Conservation (phyloP, 2,797 vertebrate genomes). For the Odontamblyopus lacepedii region DNA sequence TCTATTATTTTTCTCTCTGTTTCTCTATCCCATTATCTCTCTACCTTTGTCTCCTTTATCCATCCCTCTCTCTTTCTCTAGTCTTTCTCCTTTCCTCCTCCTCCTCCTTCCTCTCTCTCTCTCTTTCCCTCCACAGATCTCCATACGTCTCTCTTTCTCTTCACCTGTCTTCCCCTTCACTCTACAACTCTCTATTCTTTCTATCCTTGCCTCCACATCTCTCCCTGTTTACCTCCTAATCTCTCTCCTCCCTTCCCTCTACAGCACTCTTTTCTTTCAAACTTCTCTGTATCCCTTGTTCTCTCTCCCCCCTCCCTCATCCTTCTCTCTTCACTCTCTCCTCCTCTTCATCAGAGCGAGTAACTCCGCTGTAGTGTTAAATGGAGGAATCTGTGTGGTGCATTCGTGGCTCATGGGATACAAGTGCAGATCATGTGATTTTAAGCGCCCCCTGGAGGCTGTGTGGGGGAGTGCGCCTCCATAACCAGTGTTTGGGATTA, state of each 20-base stretch:
- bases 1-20: conserved; percentile 19
- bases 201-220: background rate
- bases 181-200: background rate
- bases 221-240: too few species aligned
- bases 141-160: background rate
- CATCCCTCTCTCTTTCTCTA: background rate
- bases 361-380: conserved; percentile 16
- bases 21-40: background rate
- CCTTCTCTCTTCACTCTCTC: background rate
- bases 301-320: too few species aligned
- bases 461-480: conserved; percentile 8
- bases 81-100: background rate
- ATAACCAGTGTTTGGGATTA: conserved; percentile 16
- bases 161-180: background rate
- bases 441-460: conserved; percentile 19
- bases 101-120: background rate
- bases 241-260: conserved; percentile 4
- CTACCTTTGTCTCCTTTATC: too few species aligned
- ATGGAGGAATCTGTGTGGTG: conserved; percentile 12
- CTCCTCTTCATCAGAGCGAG: background rate
- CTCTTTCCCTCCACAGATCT: background rate
- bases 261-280: too few species aligned
- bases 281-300: background rate
- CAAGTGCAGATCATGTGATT: conserved; percentile 18
- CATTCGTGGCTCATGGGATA: conserved; percentile 8